Base-by-base conservation (phyloP, 2,797 vertebrate genomes). In the Anguilla pacifica region DNA sequence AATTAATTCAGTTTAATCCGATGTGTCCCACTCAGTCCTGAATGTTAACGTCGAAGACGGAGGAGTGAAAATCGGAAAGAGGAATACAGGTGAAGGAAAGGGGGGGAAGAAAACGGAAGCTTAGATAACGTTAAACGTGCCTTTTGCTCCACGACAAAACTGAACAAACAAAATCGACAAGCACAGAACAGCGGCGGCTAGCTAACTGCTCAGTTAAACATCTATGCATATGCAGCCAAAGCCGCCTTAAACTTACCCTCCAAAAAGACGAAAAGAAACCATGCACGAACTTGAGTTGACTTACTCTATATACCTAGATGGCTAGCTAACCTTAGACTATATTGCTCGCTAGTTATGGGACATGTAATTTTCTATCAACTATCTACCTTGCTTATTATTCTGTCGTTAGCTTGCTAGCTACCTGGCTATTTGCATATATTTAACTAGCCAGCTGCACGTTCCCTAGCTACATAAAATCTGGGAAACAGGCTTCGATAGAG, bases 41-140 rank as follows among this genome's bases (percentile, higher is more conserved):
- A 9, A 46, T 81, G 43, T 81, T 91, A 92, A 92, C 88, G 92
- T 93, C 93, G 89, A 92, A 90, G 90, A 93, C 94, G 95, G 95
- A 95, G 39, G 35, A 22, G 95, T 95, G 64, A 94, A 93, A 92
- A 95, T 95, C 94, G 94, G 77, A 49, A 95, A 92, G 93, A 93
- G 94, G 93, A 93, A 92, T 91, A 93, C 53, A 94, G 94, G 93
- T 92, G 91, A 94, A 49, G 43, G 43, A 6, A 13, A 46, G 39
- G 1, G 74, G 39, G 49, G 49, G 35, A 35, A 81, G 39, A 81
- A 81, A 81, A 49, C 77, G 43, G 77, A 81, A 81, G 22, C 77
- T 81, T 67, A n/a, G 61, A 67, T n/a, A 67, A 67, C 22, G 61
- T 67, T 2, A 61, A 61, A 61, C 2, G 5, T 49, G 49, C 49